phyloP scores from a whole-genome alignment of 1,140 invertebrate species.

The Caenorhabditis latens region DNA sequence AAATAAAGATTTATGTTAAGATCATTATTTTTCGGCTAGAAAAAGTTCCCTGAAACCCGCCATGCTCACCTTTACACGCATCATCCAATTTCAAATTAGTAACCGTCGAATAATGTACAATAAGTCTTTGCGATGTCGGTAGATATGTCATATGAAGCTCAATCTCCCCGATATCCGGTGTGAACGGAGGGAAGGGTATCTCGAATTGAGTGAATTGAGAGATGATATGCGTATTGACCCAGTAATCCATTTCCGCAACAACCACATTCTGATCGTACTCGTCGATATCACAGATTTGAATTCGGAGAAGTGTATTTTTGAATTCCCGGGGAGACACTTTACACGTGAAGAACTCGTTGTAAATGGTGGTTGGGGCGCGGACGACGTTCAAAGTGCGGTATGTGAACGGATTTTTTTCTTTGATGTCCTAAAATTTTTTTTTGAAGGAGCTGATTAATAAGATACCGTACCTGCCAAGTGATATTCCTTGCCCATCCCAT shows the following conservation, averaged over 20 bases:
- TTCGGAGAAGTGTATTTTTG: slow-evolving; percentile 41
- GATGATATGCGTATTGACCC: slow-evolving; percentile 44
- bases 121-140: slow-evolving; percentile 7
- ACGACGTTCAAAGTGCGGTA: slow-evolving; percentile 37
- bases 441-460: background rate
- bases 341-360: slow-evolving; percentile 44
- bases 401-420: slow-evolving; percentile 41
- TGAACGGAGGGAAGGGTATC: slow-evolving; percentile 30
- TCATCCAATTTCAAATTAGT: slow-evolving; percentile 37
- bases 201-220: slow-evolving; percentile 49
- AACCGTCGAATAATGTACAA: slow-evolving; percentile 26
- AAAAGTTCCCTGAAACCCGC: background rate
- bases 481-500: slow-evolving; percentile 48
- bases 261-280: slow-evolving; percentile 18
- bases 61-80: background rate
- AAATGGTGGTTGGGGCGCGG: slow-evolving; percentile 8
- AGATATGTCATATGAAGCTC: slow-evolving; percentile 31
- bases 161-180: slow-evolving; percentile 41
- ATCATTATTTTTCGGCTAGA: background rate
- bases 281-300: slow-evolving; percentile 47
- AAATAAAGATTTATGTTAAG: too few relatives aligned
- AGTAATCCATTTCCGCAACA: slow-evolving; percentile 44
- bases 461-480: slow-evolving; percentile 19
- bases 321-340: slow-evolving; percentile 34
- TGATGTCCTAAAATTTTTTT: background rate